A percentile compares a stretch with the other conserved stretches of the same genome.
These are phyloP conservation scores for Caranx ignobilis DNA, from an alignment of 2,113 vertebrate genomes.

Conservation along the genomic window DNA sequence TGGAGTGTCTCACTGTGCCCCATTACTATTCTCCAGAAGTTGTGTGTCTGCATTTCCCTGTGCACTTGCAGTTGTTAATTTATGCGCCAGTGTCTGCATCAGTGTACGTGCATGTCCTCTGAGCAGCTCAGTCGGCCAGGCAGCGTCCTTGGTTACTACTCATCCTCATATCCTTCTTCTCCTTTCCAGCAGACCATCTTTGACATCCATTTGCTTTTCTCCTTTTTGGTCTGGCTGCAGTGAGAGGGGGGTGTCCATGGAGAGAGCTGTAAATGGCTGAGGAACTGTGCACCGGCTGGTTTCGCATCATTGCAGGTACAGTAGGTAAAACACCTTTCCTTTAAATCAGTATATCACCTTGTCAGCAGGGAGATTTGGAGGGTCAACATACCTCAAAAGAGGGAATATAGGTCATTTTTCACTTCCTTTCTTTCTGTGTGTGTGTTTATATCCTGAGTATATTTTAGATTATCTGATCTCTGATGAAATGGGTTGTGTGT, in stretches of 20 bases:
- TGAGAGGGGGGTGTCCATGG: slow-evolving; percentile 37
- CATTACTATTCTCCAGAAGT: slow-evolving; percentile 57
- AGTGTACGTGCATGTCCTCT: background rate
- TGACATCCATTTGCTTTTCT: slow-evolving; percentile 4
- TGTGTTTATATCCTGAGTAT: background rate
- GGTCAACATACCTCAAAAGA: background rate
- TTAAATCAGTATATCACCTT: background rate
- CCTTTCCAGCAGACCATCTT: slow-evolving; percentile 31
- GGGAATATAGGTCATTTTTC: background rate
- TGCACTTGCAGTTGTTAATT: slow-evolving; percentile 19
- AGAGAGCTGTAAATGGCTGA: slow-evolving; percentile 71
- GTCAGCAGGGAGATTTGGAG: background rate
- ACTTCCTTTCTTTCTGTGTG: background rate
- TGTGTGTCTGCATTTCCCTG: background rate
- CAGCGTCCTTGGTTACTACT: slow-evolving; percentile 12
- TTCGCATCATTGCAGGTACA: slow-evolving; percentile 77
- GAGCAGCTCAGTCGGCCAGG: background rate
- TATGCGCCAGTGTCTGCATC: background rate
- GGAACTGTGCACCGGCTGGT: slow-evolving; percentile 74
- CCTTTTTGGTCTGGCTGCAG: slow-evolving; percentile 4
- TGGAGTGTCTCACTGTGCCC: slow-evolving; percentile 29
- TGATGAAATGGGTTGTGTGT: background rate
- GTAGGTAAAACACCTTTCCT: slow-evolving; percentile 20
- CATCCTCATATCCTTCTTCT: slow-evolving; percentile 15
- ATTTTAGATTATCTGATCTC: background rate